Evolutionary conservation across 2,797 vertebrate genomes (phyloP).

Genomic region (Pyrocephalus nanus): DNA sequence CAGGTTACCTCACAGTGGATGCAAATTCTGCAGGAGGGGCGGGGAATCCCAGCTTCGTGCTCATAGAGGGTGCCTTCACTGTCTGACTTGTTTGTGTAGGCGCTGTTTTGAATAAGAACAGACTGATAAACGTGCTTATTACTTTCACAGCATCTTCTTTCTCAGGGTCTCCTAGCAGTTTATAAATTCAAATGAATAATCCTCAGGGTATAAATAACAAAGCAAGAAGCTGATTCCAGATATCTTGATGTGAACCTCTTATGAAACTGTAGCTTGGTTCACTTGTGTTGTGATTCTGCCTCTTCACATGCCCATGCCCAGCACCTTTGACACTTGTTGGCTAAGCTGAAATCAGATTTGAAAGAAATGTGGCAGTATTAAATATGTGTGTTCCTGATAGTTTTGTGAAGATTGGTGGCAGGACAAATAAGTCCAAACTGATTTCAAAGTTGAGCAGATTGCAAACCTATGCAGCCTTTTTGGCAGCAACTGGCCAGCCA

Average conservation of each 20-base stretch:
- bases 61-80: not conserved
- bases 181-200: not conserved
- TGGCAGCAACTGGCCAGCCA: not conserved
- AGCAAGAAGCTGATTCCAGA: not conserved
- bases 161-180: not conserved
- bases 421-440: not conserved
- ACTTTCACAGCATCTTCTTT: not conserved
- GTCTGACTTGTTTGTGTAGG: not conserved
- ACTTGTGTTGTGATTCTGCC: not conserved
- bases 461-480: not conserved
- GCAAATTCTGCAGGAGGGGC: not conserved
- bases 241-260: not conserved
- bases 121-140: not conserved
- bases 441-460: not conserved
- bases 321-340: not conserved
- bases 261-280: not conserved
- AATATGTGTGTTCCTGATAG: not conserved
- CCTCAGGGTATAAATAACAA: not conserved
- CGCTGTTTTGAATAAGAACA: not conserved
- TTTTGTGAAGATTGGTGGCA: not conserved
- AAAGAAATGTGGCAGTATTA: not conserved
- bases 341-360: not conserved
- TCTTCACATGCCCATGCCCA: not conserved
- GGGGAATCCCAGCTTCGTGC: not conserved
- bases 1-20: not conserved